Conservation (phyloP, 2,797 vertebrate species). For the Anableps anableps region DNA sequence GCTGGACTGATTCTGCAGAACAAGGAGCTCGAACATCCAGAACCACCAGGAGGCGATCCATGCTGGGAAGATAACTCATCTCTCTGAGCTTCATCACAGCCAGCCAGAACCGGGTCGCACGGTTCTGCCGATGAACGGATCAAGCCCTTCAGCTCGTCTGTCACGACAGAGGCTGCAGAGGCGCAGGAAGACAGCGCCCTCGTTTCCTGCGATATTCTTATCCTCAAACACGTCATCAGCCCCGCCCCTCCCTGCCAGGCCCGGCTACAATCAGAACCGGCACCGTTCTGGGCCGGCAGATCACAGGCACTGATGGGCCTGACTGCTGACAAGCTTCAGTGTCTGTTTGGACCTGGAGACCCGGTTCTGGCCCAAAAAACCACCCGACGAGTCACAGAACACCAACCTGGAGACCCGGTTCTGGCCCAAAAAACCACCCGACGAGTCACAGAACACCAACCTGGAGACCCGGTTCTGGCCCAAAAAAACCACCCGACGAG, state of each 20-base stretch:
- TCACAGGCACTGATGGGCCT: neutral
- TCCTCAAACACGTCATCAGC: constrained; percentile 47
- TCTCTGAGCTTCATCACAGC: neutral
- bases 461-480: too few relatives aligned
- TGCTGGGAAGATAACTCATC: constrained; percentile 10
- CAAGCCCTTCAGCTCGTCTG: constrained; percentile 21
- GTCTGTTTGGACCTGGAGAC: too few relatives aligned
- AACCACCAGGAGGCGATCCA: too few relatives aligned
- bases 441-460: too few relatives aligned
- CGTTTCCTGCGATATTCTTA: constrained; percentile 70
- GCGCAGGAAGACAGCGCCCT: constrained; percentile 51
- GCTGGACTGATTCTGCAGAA: too few relatives aligned
- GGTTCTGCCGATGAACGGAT: constrained; percentile 18
- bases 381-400: too few relatives aligned
- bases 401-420: too few relatives aligned
- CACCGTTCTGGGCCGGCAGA: neutral
- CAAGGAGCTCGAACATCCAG: too few relatives aligned
- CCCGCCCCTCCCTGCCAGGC: constrained; percentile 1
- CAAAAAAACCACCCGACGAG: too few relatives aligned
- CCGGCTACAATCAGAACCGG: constrained; percentile 7
- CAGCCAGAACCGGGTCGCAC: neutral
- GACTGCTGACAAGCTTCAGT: too few relatives aligned
- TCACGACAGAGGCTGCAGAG: constrained; percentile 8
- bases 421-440: too few relatives aligned
- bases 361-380: too few relatives aligned